These are phyloP conservation scores for Drosophila ustulata DNA, from an alignment of 2,888 invertebrate genomes.

Conservation along the genomic window DNA sequence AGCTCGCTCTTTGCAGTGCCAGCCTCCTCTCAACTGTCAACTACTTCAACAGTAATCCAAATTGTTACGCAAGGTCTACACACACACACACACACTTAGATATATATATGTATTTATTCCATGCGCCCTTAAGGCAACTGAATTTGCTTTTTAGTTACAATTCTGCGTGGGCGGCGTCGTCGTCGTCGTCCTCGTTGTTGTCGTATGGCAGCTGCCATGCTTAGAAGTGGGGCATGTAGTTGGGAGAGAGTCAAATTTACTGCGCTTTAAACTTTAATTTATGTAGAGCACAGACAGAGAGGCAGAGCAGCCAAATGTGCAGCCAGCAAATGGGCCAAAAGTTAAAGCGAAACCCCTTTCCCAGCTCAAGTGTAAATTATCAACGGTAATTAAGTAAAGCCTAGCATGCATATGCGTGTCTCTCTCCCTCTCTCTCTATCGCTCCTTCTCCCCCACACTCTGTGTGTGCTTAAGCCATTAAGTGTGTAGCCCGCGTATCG, in stretches of 20 bases:
- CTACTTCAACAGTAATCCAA: constrained; percentile 76
- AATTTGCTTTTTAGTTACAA: constrained; percentile 58
- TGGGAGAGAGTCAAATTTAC: constrained; percentile 57
- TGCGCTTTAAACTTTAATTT: constrained; percentile 78
- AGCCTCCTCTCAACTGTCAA: constrained; percentile 56
- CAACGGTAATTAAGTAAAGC: constrained; percentile 77
- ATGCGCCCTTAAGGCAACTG: constrained; percentile 31
- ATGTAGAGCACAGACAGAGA: constrained; percentile 54
- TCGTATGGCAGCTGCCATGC: constrained; percentile 28
- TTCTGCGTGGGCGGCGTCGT: constrained; percentile 29
- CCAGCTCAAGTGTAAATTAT: constrained; percentile 77
- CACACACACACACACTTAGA: constrained; percentile 18
- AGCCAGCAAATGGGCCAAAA: constrained; percentile 46
- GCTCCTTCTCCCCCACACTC: constrained; percentile 8
- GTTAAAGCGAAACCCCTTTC: constrained; percentile 50
- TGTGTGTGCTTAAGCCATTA: constrained; percentile 51
- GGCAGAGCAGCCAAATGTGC: constrained; percentile 26
- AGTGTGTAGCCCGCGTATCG: constrained; percentile 42
- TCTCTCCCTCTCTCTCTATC: constrained; percentile 16
- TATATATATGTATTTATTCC: constrained; percentile 23
- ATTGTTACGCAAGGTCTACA: constrained; percentile 74
- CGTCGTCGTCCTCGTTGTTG: constrained; percentile 5
- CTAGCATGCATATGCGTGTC: constrained; percentile 37
- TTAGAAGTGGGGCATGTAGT: constrained; percentile 4
- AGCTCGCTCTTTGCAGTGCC: constrained; percentile 6